Evolutionary conservation across 2,797 vertebrate genomes (phyloP).

Genomic region (Periparus ater): DNA sequence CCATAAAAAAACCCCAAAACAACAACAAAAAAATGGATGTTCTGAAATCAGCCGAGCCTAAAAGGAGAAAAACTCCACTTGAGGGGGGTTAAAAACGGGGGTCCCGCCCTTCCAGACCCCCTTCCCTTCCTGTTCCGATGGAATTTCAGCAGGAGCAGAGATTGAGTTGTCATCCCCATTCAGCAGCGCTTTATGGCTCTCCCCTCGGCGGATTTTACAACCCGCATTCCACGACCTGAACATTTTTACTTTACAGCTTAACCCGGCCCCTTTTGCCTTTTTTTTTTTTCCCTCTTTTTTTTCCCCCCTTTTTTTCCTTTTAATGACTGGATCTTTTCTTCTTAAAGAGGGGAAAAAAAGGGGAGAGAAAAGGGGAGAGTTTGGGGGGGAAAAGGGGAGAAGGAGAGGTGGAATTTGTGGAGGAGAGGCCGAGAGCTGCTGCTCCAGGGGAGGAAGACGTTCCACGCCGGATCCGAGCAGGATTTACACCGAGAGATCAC

Average conservation of each 20-base stretch:
- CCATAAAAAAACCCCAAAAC: no score
- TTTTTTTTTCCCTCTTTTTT: background rate
- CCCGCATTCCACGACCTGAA: constrained; percentile 68
- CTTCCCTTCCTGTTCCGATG: background rate
- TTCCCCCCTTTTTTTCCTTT: background rate
- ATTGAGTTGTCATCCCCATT: constrained; percentile 61
- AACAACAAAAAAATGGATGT: background rate
- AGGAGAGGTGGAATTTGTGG: constrained; percentile 12
- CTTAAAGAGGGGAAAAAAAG: background rate
- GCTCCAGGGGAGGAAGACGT: background rate
- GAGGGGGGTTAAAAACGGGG: background rate
- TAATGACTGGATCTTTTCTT: background rate
- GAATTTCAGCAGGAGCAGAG: constrained; percentile 32
- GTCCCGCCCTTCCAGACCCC: fast-evolving
- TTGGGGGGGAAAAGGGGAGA: no score
- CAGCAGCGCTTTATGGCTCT: constrained; percentile 69
- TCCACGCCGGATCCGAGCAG: background rate
- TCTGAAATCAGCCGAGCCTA: background rate
- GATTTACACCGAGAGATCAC: background rate
- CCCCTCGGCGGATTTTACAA: constrained; percentile 64
- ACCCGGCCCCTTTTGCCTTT: background rate
- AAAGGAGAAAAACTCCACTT: background rate
- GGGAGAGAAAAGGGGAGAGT: background rate
- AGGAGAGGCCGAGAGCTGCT: background rate
- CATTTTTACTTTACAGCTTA: constrained; percentile 60